These are phyloP conservation scores for Ruditapes philippinarum DNA, from an alignment of 1,140 invertebrate species.

Conservation along the genomic window DNA sequence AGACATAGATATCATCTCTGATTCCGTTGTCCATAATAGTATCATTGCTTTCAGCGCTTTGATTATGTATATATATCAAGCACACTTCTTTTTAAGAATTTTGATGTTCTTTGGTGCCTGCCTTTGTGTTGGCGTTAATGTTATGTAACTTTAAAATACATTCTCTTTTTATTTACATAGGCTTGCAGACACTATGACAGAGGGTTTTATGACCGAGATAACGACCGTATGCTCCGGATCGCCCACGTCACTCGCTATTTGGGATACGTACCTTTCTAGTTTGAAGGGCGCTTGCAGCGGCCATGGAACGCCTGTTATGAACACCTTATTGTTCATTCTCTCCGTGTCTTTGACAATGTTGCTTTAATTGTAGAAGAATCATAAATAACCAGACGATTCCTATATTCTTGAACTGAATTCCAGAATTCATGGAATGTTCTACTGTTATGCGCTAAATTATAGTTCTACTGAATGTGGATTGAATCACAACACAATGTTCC, in stretches of 20 bases:
- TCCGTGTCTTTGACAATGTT: too few relatives aligned
- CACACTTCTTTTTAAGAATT: neutral
- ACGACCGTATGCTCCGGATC: neutral
- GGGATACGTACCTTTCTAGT: neutral
- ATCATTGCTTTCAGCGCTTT: neutral
- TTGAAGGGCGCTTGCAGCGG: neutral
- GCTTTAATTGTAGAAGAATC: too few relatives aligned
- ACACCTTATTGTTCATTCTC: neutral
- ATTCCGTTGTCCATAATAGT: too few relatives aligned
- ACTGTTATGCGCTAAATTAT: too few relatives aligned
- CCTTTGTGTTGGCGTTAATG: neutral
- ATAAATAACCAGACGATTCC: too few relatives aligned
- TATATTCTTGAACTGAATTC: too few relatives aligned
- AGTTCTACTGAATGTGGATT: too few relatives aligned
- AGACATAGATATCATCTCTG: too few relatives aligned
- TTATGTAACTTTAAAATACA: neutral
- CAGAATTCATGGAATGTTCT: too few relatives aligned
- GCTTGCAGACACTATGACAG: neutral
- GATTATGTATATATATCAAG: neutral
- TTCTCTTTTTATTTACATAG: neutral
- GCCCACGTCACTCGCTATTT: neutral
- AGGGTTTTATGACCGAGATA: neutral
- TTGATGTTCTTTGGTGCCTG: too few relatives aligned
- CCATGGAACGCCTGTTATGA: neutral
- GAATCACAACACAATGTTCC: too few relatives aligned